Conservation (phyloP, 2,797 vertebrate genomes). For the Pteronotus mesoamericanus region DNA sequence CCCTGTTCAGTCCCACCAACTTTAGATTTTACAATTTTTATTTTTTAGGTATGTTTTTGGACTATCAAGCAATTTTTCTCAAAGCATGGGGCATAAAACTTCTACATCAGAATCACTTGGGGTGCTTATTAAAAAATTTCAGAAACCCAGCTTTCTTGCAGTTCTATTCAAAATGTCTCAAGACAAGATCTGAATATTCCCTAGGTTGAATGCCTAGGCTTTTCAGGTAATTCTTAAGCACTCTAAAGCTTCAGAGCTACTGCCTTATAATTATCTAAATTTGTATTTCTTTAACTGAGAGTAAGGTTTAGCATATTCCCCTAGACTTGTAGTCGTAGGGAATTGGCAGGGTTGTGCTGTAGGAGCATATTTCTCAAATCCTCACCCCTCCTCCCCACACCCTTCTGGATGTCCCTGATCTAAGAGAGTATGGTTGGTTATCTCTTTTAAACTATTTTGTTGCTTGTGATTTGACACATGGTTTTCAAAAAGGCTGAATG, state of each 20-base stretch:
- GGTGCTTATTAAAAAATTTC: not conserved
- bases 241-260: not conserved
- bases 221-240: not conserved
- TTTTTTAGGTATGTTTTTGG: not conserved
- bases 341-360: not conserved
- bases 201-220: not conserved
- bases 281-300: slow-evolving; percentile 35
- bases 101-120: not conserved
- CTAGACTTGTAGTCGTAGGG: not conserved
- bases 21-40: not conserved
- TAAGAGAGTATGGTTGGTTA: not conserved
- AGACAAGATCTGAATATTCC: not conserved
- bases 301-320: not conserved
- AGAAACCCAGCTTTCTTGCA: not conserved
- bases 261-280: slow-evolving; percentile 14
- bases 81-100: not conserved
- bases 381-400: not conserved
- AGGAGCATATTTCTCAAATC: slow-evolving; percentile 9
- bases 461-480: not conserved
- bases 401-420: not conserved
- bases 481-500: not conserved
- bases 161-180: not conserved
- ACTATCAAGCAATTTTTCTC: not conserved
- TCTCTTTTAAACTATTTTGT: not conserved
- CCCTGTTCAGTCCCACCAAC: not conserved